A percentile compares a stretch with the other conserved stretches of the same genome.
Conservation (phyloP, 2,797 vertebrate species). For the Poeciliopsis infans region DNA sequence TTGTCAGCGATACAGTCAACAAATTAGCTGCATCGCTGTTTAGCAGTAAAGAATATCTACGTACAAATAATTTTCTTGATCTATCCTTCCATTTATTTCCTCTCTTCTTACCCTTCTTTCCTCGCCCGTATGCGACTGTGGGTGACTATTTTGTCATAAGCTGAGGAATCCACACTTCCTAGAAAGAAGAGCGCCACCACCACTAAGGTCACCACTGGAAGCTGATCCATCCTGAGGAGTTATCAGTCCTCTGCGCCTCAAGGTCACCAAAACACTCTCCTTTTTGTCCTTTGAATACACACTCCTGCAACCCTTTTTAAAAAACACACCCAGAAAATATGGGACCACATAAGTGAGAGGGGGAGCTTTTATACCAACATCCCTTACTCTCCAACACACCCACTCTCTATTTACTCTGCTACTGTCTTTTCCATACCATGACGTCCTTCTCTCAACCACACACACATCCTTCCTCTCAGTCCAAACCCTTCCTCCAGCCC, state of each 20-base stretch:
- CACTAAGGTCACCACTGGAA: conserved; percentile 73
- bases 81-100: background rate
- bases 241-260: conserved; percentile 48
- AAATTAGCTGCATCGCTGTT: too few species aligned
- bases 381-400: conserved; percentile 51
- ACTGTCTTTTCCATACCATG: conserved; percentile 57
- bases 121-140: conserved; percentile 96
- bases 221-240: conserved; percentile 83
- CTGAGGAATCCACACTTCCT: conserved; percentile 84
- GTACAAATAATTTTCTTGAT: background rate
- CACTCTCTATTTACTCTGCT: conserved; percentile 50
- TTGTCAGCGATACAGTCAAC: background rate
- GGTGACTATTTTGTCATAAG: conserved; percentile 95
- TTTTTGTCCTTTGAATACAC: conserved; percentile 13
- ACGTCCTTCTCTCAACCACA: conserved; percentile 41
- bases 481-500: conserved; percentile 46
- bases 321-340: conserved; percentile 75
- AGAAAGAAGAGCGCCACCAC: conserved; percentile 81
- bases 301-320: conserved; percentile 40
- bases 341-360: conserved; percentile 73
- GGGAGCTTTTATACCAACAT: conserved; percentile 88
- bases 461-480: conserved; percentile 42
- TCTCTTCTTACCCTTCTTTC: conserved; percentile 90
- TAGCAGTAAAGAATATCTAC: background rate
- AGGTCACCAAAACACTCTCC: conserved; percentile 36